Percentiles rank a stretch among this genome's conserved stretches.
These are phyloP conservation scores for Lytechinus variegatus DNA, from an alignment of 35 echinoderm and acorn worm species.

Conservation along the genomic window DNA sequence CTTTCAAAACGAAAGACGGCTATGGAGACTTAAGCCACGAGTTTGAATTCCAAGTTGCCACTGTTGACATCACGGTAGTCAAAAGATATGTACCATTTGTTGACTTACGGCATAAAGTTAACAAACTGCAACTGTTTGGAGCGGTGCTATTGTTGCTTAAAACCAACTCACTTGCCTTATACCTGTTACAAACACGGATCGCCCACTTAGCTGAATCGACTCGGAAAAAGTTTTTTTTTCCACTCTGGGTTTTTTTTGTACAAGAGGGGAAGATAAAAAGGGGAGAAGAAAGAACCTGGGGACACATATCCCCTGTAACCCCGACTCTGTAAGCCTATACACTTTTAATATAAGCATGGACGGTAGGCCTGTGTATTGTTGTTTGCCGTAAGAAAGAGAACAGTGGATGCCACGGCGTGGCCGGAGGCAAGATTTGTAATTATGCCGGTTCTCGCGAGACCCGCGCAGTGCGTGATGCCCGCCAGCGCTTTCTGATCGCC, in stretches of 20 bases:
- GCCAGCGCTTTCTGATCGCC: slow-evolving; percentile 67
- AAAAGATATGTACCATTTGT: slow-evolving; percentile 38
- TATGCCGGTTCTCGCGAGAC: slow-evolving; percentile 80
- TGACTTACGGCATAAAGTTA: slow-evolving; percentile 29
- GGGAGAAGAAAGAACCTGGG: slow-evolving; percentile 59
- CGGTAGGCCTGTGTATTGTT: slow-evolving; percentile 79
- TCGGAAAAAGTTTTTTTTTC: not conserved
- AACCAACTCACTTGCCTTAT: slow-evolving; percentile 24
- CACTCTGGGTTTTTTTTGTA: not conserved
- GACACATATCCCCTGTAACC: slow-evolving; percentile 67
- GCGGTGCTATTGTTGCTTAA: slow-evolving; percentile 38
- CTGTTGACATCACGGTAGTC: not conserved
- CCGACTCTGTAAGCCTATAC: slow-evolving; percentile 84
- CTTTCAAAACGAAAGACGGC: not conserved
- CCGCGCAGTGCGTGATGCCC: slow-evolving; percentile 80
- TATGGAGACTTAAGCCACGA: not conserved
- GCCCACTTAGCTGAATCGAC: slow-evolving; percentile 45
- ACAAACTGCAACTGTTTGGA: slow-evolving; percentile 38
- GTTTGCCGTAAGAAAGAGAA: slow-evolving; percentile 85
- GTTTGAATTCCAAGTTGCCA: slow-evolving; percentile 28
- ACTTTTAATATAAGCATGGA: slow-evolving; percentile 85
- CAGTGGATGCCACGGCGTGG: slow-evolving; percentile 61
- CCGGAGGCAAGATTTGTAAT: slow-evolving; percentile 79
- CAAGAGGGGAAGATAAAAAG: slow-evolving; percentile 54
- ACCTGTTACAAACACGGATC: slow-evolving; percentile 50